Base-by-base conservation (phyloP, 2,113 vertebrate species). In the Hydrolagus affinis region DNA sequence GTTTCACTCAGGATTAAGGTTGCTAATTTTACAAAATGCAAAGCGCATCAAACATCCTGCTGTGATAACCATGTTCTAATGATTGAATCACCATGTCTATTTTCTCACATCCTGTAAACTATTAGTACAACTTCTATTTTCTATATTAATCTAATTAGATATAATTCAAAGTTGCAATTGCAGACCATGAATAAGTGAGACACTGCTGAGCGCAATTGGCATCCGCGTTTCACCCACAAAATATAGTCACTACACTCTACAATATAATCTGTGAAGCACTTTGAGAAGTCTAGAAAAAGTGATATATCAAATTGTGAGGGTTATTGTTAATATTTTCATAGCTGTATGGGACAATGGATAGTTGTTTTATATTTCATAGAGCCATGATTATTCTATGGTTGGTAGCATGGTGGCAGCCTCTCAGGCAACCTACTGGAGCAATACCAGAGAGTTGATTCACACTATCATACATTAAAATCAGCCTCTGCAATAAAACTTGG, bases 111-210 rank as follows among this genome's bases (percentile, higher is more conserved):
- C 12, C 15, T n/a, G 30, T 2, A n/a, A 76, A 62, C 19, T 11
- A 60, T 25, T 25, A 25, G 15, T 15, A 19, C 30, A 56, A 32
- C 3, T 44, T 74, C 14, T 28, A 62, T 0, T 57, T 9, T 78
- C n/a, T 23, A 78, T 25, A 25, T 23, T 78, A 25, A 25, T 57
- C 60, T 78, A 78, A 78, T 78, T 62, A 62, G 76, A 62, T 78
- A 17, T 12, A 60, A 23, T 78, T 59, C 76, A 78, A 77, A 78
- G 57, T 11, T 62, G 57, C 57, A 25, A 11, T 78, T 60, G 15
- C 6, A 23, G 57, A 72, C 6, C 44, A 62, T 28, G 23, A 19
- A 62, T 1, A 78, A 12, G 12, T 6, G 11, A 14, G 57, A 78
- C 44, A 78, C 23, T 59, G 25, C 8, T 78, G 25, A 25, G 23